phyloP scores from a whole-genome alignment of 2,797 vertebrate genomes.

The Lepus oiostolus region DNA sequence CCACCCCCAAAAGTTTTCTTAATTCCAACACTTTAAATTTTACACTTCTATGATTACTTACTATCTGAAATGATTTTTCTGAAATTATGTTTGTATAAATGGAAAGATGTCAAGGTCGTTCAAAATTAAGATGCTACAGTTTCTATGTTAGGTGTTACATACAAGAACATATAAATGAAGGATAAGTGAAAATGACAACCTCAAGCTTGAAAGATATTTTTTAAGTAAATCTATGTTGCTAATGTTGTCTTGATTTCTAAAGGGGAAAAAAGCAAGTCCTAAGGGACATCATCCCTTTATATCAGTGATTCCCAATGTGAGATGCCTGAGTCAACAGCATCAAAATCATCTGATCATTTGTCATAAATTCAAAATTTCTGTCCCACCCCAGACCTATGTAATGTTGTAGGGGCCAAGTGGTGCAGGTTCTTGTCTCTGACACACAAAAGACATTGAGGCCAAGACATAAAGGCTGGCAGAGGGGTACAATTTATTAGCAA shows the following conservation, averaged over 20 bases:
- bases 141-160: conserved; percentile 21
- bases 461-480: too few relatives aligned
- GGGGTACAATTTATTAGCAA: too few relatives aligned
- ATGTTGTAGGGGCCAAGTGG: too few relatives aligned
- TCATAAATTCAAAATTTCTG: conserved; percentile 24
- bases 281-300: background rate
- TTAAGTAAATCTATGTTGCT: conserved; percentile 17
- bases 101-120: conserved; percentile 8
- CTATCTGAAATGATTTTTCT: background rate
- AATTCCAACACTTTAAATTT: background rate
- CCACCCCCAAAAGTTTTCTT: background rate
- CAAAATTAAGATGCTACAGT: conserved; percentile 13
- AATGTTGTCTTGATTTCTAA: background rate
- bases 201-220: background rate
- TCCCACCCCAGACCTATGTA: background rate
- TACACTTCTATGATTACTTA: background rate
- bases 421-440: too few relatives aligned
- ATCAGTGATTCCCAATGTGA: background rate
- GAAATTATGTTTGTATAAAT: background rate
- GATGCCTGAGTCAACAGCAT: too few relatives aligned
- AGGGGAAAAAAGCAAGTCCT: background rate
- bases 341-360: background rate
- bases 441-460: too few relatives aligned
- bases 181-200: background rate
- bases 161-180: conserved; percentile 10